Evolutionary conservation across 53 echinoderm and acorn worm genomes (phyloP).

Genomic region (Holothuria scabra): DNA sequence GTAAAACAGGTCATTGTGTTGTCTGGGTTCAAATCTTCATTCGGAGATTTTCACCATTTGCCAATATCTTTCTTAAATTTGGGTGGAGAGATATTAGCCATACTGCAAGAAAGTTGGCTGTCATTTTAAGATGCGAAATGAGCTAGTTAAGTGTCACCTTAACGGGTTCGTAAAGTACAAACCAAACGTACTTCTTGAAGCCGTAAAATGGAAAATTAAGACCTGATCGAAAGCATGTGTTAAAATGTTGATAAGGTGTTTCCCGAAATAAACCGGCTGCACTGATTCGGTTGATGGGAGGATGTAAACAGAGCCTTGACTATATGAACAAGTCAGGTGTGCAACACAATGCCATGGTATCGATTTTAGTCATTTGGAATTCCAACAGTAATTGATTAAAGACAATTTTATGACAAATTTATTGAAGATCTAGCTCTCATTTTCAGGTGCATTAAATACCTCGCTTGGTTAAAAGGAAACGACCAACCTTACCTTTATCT

Average conservation of each 20-base stretch:
- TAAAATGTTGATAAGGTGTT: too few species aligned
- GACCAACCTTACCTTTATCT: constrained; percentile 33
- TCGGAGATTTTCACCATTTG: too few species aligned
- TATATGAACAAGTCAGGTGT: constrained; percentile 17
- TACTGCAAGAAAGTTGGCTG: constrained; percentile 9
- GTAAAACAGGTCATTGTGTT: too few species aligned
- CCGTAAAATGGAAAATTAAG: neutral
- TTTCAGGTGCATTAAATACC: constrained; percentile 38
- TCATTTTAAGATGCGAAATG: neutral
- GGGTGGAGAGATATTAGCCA: too few species aligned
- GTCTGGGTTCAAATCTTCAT: too few species aligned
- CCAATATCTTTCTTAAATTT: too few species aligned
- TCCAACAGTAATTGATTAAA: constrained; percentile 32
- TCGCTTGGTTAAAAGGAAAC: constrained; percentile 2
- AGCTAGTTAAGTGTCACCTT: constrained; percentile 15
- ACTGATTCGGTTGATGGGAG: too few species aligned
- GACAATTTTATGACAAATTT: constrained; percentile 47
- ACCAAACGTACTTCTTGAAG: constrained; percentile 13
- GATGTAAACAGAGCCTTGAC: too few species aligned
- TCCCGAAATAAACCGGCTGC: too few species aligned
- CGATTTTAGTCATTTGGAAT: constrained; percentile 20
- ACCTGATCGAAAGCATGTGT: constrained; percentile 5
- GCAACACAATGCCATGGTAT: constrained; percentile 2
- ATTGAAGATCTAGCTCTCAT: constrained; percentile 40
- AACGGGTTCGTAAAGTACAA: constrained; percentile 12